Evolutionary conservation across 1,140 invertebrate species (phyloP), one percentile per base, ranked within the genome.

Genomic region (Ruditapes philippinarum): DNA sequence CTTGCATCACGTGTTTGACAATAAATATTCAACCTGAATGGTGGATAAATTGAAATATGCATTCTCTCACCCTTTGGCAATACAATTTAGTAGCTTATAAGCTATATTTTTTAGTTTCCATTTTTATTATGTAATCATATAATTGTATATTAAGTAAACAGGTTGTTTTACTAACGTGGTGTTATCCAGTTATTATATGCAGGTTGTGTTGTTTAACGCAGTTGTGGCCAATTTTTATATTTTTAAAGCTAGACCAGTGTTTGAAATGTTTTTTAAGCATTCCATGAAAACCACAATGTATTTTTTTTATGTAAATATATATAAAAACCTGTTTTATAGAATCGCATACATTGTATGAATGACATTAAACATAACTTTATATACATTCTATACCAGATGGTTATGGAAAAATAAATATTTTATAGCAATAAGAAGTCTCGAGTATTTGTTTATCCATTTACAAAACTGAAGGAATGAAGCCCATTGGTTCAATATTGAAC

Each of bases 381-480:
- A 73, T 82, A 62, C 79, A 76, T 38, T 88, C 85, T 88, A 88
- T 88, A 88, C 85, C 85, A 80, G 85, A 88, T 80, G 85, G 85
- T 88, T 88, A 88, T 79, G 85, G 85, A 88, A 87, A 86, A 80
- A 86, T 78, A 88, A 79, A 88, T 88, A 79, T 88, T 88, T 79
- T 88, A 88, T 88, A 88, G 85, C 85, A 88, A 79, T 88, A 80
- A 38, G 12, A 31, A 19, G 31, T 12, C 5, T 40, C 42, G 3
- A 19, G 33, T 73, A n/a, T n/a, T n/a, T n/a, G n/a, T n/a, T n/a
- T n/a, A n/a, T n/a, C n/a, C n/a, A n/a, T n/a, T n/a, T n/a, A n/a
- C n/a, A n/a, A n/a, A n/a, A n/a, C n/a, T n/a, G n/a, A n/a, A n/a
- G n/a, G n/a, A n/a, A n/a, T n/a, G n/a, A n/a, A n/a, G n/a, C n/a